A percentile compares a stretch with the other conserved stretches of the same genome.
Conservation (phyloP, 2,888 invertebrate species). For the Caenorhabditis sp. region DNA sequence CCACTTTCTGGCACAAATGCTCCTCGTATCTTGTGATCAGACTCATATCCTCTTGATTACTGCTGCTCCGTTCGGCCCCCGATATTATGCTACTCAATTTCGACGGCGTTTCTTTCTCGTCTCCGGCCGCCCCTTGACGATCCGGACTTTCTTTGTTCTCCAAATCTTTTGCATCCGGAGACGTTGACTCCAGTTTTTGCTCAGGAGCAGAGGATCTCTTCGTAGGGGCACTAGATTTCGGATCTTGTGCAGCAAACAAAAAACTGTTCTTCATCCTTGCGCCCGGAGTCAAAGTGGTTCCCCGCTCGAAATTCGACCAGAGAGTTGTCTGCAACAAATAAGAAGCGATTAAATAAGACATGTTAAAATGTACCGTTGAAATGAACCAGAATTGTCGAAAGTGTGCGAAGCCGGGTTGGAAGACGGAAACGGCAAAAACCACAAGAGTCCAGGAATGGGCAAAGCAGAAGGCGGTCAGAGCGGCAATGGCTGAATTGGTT, state of each 20-base stretch:
- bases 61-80: too few relatives aligned
- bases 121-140: too few relatives aligned
- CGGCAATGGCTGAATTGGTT: conserved; percentile 14
- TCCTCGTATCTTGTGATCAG: conserved; percentile 37
- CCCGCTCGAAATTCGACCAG: conserved; percentile 14
- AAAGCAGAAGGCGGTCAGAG: not conserved
- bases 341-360: not conserved
- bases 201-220: too few relatives aligned
- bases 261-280: conserved; percentile 11
- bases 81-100: too few relatives aligned
- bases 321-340: conserved; percentile 9
- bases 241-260: too few relatives aligned
- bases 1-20: conserved; percentile 17
- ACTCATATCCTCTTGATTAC: too few relatives aligned
- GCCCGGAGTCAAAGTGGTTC: conserved; percentile 23
- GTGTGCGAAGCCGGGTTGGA: conserved; percentile 32
- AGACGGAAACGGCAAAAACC: conserved; percentile 8
- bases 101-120: too few relatives aligned
- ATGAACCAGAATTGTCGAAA: conserved; percentile 35
- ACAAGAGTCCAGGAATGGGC: not conserved
- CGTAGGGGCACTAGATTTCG: too few relatives aligned
- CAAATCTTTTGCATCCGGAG: too few relatives aligned
- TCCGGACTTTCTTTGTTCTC: too few relatives aligned
- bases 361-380: not conserved
- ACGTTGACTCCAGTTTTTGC: too few relatives aligned